Percentiles rank a stretch among this genome's conserved stretches.
Evolutionary conservation across 2,888 invertebrate genomes (phyloP).

Genomic region (Xestia rhomboidea): DNA sequence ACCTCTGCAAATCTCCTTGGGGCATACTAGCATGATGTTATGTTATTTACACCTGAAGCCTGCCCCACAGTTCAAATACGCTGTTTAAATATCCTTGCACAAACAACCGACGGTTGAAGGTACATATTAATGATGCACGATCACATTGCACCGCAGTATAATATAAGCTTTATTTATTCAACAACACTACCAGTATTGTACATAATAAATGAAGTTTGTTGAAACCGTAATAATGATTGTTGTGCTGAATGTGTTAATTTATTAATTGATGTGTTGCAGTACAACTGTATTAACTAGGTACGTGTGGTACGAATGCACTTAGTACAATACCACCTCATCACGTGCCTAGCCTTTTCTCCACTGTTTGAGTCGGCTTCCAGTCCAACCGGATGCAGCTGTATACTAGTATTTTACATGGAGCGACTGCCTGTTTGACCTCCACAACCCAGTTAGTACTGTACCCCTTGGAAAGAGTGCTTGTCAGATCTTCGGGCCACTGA

Average conservation of each 20-base stretch:
- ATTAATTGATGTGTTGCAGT: conserved; percentile 32
- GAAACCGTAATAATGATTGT: conserved; percentile 39
- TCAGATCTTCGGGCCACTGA: no score
- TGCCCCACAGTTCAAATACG: conserved; percentile 2
- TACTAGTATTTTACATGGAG: no score
- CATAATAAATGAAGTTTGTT: conserved; percentile 55
- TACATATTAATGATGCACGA: conserved; percentile 50
- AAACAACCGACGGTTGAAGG: conserved; percentile 40
- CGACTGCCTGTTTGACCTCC: no score
- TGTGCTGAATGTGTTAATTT: conserved; percentile 42
- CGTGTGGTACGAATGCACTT: no score
- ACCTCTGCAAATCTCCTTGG: background rate
- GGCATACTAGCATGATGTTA: no score
- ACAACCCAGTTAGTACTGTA: no score
- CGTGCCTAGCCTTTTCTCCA: no score
- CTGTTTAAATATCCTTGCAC: conserved; percentile 26
- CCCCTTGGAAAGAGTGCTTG: no score
- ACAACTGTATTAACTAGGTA: background rate
- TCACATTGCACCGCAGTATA: conserved; percentile 19
- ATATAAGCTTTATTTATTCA: conserved; percentile 44
- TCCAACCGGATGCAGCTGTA: no score
- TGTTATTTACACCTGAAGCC: conserved; percentile 12
- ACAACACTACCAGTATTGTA: conserved; percentile 25
- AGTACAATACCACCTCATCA: no score
- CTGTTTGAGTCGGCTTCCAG: no score